phyloP scores from a whole-genome alignment of 2,888 invertebrate species.

The Empis stercorea region DNA sequence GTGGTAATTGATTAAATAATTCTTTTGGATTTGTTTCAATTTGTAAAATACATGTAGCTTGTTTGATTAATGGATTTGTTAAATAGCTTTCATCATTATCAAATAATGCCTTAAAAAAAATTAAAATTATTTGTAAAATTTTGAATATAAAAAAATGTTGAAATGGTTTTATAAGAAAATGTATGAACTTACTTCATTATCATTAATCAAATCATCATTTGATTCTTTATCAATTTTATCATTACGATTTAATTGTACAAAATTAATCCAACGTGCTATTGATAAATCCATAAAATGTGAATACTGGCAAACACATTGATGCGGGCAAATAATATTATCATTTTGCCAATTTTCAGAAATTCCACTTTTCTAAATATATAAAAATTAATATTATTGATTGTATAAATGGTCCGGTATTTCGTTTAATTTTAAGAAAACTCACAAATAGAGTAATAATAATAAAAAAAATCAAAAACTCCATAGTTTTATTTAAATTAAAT shows the following conservation, averaged over 20 bases:
- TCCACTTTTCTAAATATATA: conserved; percentile 6
- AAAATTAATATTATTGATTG: too few relatives aligned
- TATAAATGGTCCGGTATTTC: too few relatives aligned
- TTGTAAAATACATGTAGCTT: conserved; percentile 43
- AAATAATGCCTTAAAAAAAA: conserved; percentile 28
- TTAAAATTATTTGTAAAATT: background rate
- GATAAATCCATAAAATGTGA: conserved; percentile 43
- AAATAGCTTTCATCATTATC: conserved; percentile 34
- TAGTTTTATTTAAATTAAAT: conserved; percentile 6
- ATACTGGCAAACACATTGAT: conserved; percentile 42
- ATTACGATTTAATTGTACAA: conserved; percentile 17
- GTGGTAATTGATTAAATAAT: conserved; percentile 36
- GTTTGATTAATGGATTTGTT: conserved; percentile 37
- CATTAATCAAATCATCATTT: conserved; percentile 16
- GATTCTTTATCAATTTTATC: conserved; percentile 10
- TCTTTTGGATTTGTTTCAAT: conserved; percentile 33
- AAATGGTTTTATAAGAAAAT: too few relatives aligned
- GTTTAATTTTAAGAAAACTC: too few relatives aligned
- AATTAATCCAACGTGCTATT: conserved; percentile 40
- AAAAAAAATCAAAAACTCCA: conserved; percentile 4
- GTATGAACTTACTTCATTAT: conserved; percentile 15
- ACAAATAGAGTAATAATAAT: background rate
- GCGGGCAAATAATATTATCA: conserved; percentile 34
- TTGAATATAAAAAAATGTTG: too few relatives aligned
- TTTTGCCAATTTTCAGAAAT: conserved; percentile 15